phyloP scores from a whole-genome alignment of 2,797 vertebrate species.

The Arvicola amphibius region DNA sequence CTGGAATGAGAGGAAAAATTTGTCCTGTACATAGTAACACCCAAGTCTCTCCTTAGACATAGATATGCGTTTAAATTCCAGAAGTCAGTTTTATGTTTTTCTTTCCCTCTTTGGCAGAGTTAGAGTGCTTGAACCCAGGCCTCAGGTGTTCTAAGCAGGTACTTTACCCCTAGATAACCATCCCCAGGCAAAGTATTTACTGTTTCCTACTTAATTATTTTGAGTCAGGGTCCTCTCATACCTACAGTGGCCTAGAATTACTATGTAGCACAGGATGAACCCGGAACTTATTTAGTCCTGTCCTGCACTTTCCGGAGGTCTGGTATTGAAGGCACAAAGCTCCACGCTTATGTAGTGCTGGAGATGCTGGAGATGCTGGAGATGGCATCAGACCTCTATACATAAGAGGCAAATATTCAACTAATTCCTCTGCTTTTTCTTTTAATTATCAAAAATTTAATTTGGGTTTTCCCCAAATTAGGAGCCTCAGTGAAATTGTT shows the following conservation, averaged over 20 bases:
- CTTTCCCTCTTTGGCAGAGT: neutral
- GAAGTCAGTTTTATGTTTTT: neutral
- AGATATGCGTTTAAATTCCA: neutral
- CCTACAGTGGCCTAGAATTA: neutral
- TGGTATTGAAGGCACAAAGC: neutral
- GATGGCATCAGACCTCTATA: neutral
- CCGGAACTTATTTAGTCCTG: neutral
- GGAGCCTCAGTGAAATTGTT: neutral
- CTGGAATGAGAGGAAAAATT: neutral
- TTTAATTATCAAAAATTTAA: slow-evolving; percentile 10
- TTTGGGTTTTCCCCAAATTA: neutral
- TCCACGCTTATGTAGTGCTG: too few species aligned
- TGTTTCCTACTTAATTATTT: too few species aligned
- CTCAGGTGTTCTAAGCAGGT: neutral
- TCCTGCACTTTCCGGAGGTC: neutral
- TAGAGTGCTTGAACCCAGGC: neutral
- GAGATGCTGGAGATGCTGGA: neutral
- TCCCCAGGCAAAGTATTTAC: neutral
- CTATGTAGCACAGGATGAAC: neutral
- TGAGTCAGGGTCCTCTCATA: neutral
- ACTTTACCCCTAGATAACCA: neutral
- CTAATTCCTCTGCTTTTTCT: neutral
- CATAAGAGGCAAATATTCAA: neutral
- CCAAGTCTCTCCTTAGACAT: neutral
- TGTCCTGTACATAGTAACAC: neutral